A percentile compares a stretch with the other conserved stretches of the same genome.
These are phyloP conservation scores for Linepithema humile DNA, from an alignment of 1,140 invertebrate species.

Conservation along the genomic window DNA sequence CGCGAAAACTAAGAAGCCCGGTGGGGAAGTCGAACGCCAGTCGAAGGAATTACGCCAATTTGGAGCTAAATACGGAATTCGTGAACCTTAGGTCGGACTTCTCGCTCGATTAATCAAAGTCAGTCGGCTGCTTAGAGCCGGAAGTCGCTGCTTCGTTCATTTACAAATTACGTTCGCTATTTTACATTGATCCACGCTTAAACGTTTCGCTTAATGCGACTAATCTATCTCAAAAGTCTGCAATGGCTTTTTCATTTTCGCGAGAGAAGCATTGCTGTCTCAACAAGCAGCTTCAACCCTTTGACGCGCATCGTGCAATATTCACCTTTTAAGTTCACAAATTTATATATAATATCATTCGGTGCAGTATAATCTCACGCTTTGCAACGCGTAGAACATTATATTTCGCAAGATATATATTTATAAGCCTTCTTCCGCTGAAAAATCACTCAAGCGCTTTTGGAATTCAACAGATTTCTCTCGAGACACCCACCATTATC, in stretches of 20 bases:
- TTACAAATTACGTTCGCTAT: conserved; percentile 44
- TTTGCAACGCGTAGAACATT: background rate
- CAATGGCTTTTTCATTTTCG: background rate
- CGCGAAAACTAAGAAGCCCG: conserved; percentile 25
- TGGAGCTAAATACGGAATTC: background rate
- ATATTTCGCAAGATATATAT: background rate
- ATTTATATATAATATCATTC: background rate
- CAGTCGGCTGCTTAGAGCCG: conserved; percentile 21
- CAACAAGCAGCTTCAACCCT: background rate
- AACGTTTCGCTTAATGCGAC: conserved; percentile 25
- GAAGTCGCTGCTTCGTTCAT: conserved; percentile 51
- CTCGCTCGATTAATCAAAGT: conserved; percentile 50
- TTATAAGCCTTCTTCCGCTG: background rate
- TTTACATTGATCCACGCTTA: conserved; percentile 29
- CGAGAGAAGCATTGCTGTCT: background rate
- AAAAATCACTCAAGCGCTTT: background rate
- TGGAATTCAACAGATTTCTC: background rate
- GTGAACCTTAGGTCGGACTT: conserved; percentile 9
- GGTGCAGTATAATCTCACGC: background rate
- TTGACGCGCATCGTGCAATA: background rate
- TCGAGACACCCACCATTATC: background rate
- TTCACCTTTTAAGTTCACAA: background rate
- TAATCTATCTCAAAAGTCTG: conserved; percentile 8
- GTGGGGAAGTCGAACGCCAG: background rate
- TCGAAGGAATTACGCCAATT: conserved; percentile 43